Conservation (phyloP, 2,797 vertebrate species). For the Loris lydekkerianus region DNA sequence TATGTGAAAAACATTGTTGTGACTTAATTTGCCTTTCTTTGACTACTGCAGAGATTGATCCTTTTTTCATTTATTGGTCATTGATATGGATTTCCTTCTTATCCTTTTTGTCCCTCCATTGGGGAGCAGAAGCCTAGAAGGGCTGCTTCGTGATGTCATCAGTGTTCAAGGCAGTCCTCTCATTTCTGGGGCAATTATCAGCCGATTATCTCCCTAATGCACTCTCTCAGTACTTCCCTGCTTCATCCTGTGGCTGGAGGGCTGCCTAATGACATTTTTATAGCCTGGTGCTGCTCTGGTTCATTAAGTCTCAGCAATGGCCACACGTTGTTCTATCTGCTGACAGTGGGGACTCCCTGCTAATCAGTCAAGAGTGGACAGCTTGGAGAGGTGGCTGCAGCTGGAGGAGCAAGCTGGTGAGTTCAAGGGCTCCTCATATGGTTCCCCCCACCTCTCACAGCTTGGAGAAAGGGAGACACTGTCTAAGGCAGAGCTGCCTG, state of each 20-base stretch:
- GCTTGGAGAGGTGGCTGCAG: constrained; percentile 16
- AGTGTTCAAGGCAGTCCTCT: constrained; percentile 74
- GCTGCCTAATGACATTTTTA: constrained; percentile 84
- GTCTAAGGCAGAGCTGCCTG: accelerated
- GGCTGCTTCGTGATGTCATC: constrained; percentile 61
- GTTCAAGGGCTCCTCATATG: accelerated
- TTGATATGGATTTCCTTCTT: constrained; percentile 25
- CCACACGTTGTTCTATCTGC: constrained; percentile 78
- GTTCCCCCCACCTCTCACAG: accelerated
- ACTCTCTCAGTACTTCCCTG: constrained; percentile 71
- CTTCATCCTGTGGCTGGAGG: constrained; percentile 82
- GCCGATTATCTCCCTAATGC: constrained; percentile 80
- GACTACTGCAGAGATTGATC: background rate
- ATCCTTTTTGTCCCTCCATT: background rate
- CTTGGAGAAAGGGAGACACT: accelerated
- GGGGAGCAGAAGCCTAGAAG: background rate
- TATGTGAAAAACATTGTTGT: background rate
- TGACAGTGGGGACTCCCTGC: constrained; percentile 74
- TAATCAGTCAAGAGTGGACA: constrained; percentile 72
- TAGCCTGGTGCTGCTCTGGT: constrained; percentile 76
- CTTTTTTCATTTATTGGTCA: background rate
- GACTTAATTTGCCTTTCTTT: background rate
- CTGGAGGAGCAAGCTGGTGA: background rate
- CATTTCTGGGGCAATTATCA: constrained; percentile 67
- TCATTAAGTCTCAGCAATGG: constrained; percentile 81